Base-by-base conservation (phyloP, 1,140 invertebrate species). In the Cotesia chilonis region DNA sequence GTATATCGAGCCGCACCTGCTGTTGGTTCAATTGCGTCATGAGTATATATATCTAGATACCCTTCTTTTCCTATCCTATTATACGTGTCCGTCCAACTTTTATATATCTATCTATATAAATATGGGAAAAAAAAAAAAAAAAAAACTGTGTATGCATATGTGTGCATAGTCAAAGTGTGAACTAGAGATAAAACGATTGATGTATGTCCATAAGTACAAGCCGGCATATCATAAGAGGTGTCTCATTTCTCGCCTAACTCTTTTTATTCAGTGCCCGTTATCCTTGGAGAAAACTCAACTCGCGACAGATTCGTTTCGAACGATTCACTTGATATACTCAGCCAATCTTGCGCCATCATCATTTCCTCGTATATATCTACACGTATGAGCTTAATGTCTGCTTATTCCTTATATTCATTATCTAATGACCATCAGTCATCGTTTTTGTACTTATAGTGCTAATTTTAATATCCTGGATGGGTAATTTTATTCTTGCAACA, bases 261-360 rank as follows among this genome's bases (percentile, higher is more conserved):
- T 68, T 60, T 60, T 61, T 60, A 38, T 17, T 60, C 38, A 7
- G 4, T 12, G 6, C 69, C 61, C 69, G 69, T 71, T 71, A 71
- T 71, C 69, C 69, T 54, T 37, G 59, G 63, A 60, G 52, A 64
- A 64, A n/a, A 64, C 28, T 28, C 28, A 60, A 64, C 61, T 64
- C 60, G 59, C 41, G 12, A 71, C 61, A 71, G 41, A 71, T 64
- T 71, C n/a, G 59, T 35, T 38, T 54, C 69, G 60, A 47, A 6
- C 69, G 28, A 37, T 71, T 28, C 35, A 4, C 20, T 35, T 35
- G 35, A 65, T 37, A 65, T 65, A 65, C 37, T 17, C 41, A 47
- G 63, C 37, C 41, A 41, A 67, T 54, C 41, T 35, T 52, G 14
- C 52, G 66, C 54, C 66, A 68, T 68, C 35, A 68, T 54, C 52